phyloP scores from a whole-genome alignment of 1,140 invertebrate genomes.

The Drosophila pruinosa region DNA sequence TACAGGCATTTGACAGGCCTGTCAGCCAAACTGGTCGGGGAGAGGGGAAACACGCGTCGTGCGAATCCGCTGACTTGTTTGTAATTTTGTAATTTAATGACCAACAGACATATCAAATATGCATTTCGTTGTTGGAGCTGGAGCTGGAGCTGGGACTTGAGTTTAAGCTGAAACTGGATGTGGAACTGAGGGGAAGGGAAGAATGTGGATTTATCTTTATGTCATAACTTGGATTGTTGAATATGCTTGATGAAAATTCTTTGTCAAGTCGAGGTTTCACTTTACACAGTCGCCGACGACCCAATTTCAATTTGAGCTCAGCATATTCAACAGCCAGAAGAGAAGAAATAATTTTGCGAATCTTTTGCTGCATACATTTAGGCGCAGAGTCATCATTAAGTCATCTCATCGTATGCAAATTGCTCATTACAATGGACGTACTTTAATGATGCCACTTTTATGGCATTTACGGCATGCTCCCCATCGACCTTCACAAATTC shows the following conservation, averaged over 20 bases:
- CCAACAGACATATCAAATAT: slow-evolving; percentile 55
- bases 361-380: slow-evolving; percentile 18
- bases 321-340: background rate
- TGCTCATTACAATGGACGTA: slow-evolving; percentile 21
- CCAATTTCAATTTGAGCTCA: slow-evolving; percentile 1
- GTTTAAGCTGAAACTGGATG: too few relatives aligned
- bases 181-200: background rate
- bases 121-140: slow-evolving; percentile 5
- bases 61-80: slow-evolving; percentile 25
- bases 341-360: background rate
- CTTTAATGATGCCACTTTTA: slow-evolving; percentile 20
- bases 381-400: slow-evolving; percentile 14
- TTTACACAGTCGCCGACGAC: background rate
- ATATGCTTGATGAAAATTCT: background rate
- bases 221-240: slow-evolving; percentile 1
- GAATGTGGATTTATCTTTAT: background rate
- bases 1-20: slow-evolving; percentile 53
- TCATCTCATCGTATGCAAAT: slow-evolving; percentile 34
- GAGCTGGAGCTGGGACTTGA: background rate
- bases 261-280: background rate
- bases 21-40: slow-evolving; percentile 14
- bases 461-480: background rate
- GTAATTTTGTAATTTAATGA: slow-evolving; percentile 58
- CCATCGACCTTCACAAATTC: slow-evolving; percentile 29
- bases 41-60: slow-evolving; percentile 18